phyloP scores from a whole-genome alignment of 2,113 vertebrate species.

The Perca fluviatilis region DNA sequence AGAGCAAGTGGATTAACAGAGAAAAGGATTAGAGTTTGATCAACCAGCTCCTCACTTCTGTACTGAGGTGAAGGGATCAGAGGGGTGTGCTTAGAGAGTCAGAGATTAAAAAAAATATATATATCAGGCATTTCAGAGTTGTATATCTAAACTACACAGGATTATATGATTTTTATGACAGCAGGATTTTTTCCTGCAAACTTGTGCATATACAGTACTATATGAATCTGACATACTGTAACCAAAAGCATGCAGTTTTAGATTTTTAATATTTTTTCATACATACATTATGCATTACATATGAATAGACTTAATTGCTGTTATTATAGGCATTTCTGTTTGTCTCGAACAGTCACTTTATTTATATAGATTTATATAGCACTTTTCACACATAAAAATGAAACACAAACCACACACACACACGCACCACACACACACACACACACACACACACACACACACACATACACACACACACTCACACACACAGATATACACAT shows the following conservation, averaged over 20 bases:
- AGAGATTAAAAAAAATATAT: not conserved
- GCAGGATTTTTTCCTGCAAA: not conserved
- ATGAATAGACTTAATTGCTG: not conserved
- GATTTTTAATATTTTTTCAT: not conserved
- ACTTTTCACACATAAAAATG: too few relatives aligned
- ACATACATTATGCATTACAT: too few relatives aligned
- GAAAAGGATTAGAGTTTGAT: slow-evolving; percentile 50
- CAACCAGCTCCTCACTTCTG: slow-evolving; percentile 5
- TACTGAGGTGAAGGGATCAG: slow-evolving; percentile 8
- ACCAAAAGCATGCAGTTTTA: not conserved
- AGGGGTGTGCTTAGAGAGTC: not conserved
- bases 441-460: too few relatives aligned
- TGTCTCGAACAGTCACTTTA: too few relatives aligned
- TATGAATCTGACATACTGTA: not conserved
- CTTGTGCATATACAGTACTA: not conserved
- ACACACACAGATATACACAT: too few relatives aligned
- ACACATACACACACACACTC: too few relatives aligned
- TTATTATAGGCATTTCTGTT: not conserved
- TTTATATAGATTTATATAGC: too few relatives aligned
- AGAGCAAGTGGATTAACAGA: slow-evolving; percentile 61
- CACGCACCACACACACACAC: too few relatives aligned
- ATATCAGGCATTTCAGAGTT: too few relatives aligned
- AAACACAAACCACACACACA: too few relatives aligned
- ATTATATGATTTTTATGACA: too few relatives aligned
- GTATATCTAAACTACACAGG: too few relatives aligned